Percentiles rank a stretch among this genome's conserved stretches.
Evolutionary conservation across 2,888 invertebrate species (phyloP).

Genomic region (Erynnis tages): DNA sequence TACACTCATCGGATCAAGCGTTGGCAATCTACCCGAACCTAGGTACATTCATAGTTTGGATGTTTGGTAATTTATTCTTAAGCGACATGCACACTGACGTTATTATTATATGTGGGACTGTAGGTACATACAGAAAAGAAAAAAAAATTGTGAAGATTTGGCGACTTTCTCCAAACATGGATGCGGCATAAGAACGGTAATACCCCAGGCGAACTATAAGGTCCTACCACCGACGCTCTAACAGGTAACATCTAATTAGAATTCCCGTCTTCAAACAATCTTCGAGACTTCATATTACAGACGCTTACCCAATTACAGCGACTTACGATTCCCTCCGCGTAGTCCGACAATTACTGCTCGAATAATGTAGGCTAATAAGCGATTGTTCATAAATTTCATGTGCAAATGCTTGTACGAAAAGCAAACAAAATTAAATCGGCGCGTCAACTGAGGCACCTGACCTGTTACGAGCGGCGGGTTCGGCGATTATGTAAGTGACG

Average conservation of each 20-base stretch:
- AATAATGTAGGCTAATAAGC: conserved; percentile 20
- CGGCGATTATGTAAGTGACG: not conserved
- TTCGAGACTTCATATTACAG: not conserved
- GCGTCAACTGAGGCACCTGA: conserved; percentile 15
- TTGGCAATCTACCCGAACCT: no score
- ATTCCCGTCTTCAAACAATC: not conserved
- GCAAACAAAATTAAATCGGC: conserved; percentile 47
- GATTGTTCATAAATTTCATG: conserved; percentile 40
- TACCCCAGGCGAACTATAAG: no score
- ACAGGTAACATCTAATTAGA: conserved; percentile 2
- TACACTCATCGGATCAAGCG: no score
- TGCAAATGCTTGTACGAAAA: conserved; percentile 52
- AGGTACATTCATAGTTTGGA: no score
- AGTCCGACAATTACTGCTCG: conserved; percentile 11
- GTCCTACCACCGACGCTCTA: no score
- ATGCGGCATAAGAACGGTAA: no score
- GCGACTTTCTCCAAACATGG: no score
- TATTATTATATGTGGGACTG: no score
- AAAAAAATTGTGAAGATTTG: no score
- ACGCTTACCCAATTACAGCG: conserved; percentile 12
- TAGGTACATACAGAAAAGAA: no score
- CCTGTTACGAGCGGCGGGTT: not conserved
- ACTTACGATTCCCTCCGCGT: conserved; percentile 9
- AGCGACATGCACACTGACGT: no score
- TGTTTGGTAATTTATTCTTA: no score